phyloP scores from a whole-genome alignment of 2,797 vertebrate genomes.

The Periophthalmus magnuspinnatus region DNA sequence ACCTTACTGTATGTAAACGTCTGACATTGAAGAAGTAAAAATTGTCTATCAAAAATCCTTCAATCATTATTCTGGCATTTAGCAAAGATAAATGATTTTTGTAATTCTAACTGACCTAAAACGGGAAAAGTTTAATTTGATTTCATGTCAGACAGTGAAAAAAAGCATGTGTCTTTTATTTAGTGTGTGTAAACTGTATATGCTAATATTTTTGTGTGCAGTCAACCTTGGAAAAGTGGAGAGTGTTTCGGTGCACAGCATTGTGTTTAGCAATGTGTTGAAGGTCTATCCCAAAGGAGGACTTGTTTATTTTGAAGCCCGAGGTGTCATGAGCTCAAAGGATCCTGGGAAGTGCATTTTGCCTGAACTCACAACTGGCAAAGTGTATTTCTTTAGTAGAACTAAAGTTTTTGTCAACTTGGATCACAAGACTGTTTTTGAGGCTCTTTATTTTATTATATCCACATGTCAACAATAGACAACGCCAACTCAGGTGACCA shows the following conservation, averaged over 20 bases:
- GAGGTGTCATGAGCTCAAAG: not conserved
- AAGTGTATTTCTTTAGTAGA: conserved; percentile 35
- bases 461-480: conserved; percentile 21
- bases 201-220: conserved; percentile 19
- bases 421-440: conserved; percentile 10
- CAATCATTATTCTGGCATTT: too few relatives aligned
- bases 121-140: too few relatives aligned
- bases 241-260: conserved; percentile 18
- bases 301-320: not conserved
- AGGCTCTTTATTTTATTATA: conserved; percentile 43
- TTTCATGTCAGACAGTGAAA: too few relatives aligned
- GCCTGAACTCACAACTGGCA: conserved; percentile 34
- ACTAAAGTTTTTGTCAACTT: conserved; percentile 17
- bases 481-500: not conserved
- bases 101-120: too few relatives aligned
- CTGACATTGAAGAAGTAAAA: too few relatives aligned
- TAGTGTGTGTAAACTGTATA: not conserved
- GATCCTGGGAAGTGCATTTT: not conserved
- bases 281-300: conserved; percentile 4
- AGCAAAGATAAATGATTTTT: too few relatives aligned
- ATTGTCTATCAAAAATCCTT: too few relatives aligned
- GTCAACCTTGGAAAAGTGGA: conserved; percentile 47
- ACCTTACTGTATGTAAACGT: too few relatives aligned
- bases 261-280: conserved; percentile 31
- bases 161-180: not conserved